phyloP scores from a whole-genome alignment of 37 sponge, comb jelly and placozoan genomes.

The Haliclona indistincta region DNA sequence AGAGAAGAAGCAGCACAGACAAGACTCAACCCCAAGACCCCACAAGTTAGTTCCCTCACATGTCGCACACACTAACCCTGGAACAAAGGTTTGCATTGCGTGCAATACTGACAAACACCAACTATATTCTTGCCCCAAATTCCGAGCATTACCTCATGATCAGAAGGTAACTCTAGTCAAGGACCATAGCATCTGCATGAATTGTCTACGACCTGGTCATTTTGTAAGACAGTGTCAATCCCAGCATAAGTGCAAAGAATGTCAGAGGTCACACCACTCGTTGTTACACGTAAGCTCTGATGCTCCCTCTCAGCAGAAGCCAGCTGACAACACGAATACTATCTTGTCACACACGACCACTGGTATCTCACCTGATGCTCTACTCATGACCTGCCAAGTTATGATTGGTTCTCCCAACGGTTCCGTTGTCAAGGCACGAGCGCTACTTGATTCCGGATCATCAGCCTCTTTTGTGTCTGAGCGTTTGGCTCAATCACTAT shows the following conservation, averaged over 20 bases:
- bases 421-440: constrained; percentile 22
- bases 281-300: background rate
- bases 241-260: background rate
- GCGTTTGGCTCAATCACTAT: constrained; percentile 27
- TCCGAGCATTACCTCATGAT: constrained; percentile 22
- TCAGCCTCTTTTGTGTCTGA: constrained; percentile 35
- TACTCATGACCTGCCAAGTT: constrained; percentile 47
- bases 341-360: background rate
- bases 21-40: too few species aligned
- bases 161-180: constrained; percentile 6
- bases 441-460: constrained; percentile 38
- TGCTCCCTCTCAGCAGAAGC: background rate
- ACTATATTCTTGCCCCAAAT: too few species aligned
- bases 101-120: too few species aligned
- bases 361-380: background rate
- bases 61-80: too few species aligned
- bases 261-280: background rate
- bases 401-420: constrained; percentile 26
- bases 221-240: constrained; percentile 19
- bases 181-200: constrained; percentile 1
- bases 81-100: too few species aligned
- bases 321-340: background rate
- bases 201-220: background rate
- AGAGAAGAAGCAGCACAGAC: too few species aligned
- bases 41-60: too few species aligned